phyloP scores from a whole-genome alignment of 2,888 invertebrate species.

The Pristionchus maxplancki region DNA sequence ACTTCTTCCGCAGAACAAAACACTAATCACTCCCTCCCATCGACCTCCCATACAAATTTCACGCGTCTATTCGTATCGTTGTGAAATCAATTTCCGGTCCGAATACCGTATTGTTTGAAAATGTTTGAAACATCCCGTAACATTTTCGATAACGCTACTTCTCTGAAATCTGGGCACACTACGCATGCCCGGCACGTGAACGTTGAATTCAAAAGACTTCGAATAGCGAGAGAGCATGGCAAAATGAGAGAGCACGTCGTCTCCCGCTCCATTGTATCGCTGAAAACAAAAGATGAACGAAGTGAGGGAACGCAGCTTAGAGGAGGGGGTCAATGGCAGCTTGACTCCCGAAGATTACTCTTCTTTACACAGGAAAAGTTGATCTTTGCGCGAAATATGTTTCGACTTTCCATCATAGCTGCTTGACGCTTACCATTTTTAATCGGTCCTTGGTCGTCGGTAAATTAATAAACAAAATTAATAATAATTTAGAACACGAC shows the following conservation, averaged over 20 bases:
- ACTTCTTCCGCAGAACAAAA: no score
- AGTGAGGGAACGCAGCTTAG: neutral
- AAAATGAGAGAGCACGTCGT: neutral
- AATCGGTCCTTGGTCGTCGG: neutral
- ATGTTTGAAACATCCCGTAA: no score
- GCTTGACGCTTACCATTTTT: no score
- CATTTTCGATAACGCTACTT: no score
- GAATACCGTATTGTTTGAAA: no score
- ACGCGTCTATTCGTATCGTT: no score
- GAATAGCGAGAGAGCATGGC: neutral
- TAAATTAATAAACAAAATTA: neutral
- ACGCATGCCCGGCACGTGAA: no score
- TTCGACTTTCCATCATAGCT: neutral
- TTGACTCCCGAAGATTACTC: neutral
- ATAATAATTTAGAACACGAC: conserved; percentile 61
- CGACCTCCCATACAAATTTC: no score
- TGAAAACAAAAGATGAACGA: conserved; percentile 22
- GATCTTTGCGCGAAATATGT: neutral
- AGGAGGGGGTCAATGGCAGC: neutral
- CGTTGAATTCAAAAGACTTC: neutral
- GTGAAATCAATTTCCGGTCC: no score
- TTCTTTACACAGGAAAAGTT: neutral
- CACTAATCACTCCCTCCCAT: no score
- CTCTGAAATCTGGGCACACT: no score
- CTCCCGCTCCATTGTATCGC: neutral